Conservation (phyloP, 2,888 invertebrate species). For the Byasa hedistus region DNA sequence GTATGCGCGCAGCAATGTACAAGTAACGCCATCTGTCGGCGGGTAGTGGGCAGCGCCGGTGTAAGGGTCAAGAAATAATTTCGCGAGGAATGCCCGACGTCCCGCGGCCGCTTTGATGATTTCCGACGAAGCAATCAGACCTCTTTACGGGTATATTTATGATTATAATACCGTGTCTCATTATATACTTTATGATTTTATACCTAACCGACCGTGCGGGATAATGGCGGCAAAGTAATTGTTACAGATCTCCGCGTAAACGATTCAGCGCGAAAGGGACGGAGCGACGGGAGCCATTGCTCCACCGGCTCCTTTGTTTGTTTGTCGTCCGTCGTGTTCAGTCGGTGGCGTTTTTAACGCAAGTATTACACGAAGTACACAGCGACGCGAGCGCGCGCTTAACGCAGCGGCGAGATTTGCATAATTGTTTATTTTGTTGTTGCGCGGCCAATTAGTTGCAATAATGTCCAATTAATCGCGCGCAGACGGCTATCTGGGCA, state of each 20-base stretch:
- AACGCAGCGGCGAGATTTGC: slow-evolving; percentile 19
- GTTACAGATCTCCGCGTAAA: slow-evolving; percentile 59
- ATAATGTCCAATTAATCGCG: slow-evolving; percentile 13
- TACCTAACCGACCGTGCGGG: slow-evolving; percentile 63
- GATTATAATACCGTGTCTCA: slow-evolving; percentile 78
- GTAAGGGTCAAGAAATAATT: slow-evolving; percentile 70
- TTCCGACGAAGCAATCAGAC: slow-evolving; percentile 78
- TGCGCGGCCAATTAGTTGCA: slow-evolving; percentile 20
- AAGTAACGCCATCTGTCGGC: slow-evolving; percentile 73
- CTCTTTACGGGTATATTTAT: slow-evolving; percentile 78
- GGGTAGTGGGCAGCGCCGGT: slow-evolving; percentile 61
- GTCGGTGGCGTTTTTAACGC: slow-evolving; percentile 30
- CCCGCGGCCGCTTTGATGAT: slow-evolving; percentile 74
- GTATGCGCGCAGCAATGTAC: slow-evolving; percentile 66
- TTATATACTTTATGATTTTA: slow-evolving; percentile 78
- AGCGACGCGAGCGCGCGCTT: slow-evolving; percentile 10
- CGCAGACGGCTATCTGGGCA: slow-evolving; percentile 1
- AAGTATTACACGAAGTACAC: not conserved
- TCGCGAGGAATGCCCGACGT: slow-evolving; percentile 64
- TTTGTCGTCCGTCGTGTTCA: slow-evolving; percentile 27
- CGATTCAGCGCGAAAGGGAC: slow-evolving; percentile 45
- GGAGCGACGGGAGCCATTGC: slow-evolving; percentile 32
- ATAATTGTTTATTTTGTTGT: slow-evolving; percentile 24
- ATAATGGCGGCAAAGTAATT: slow-evolving; percentile 69
- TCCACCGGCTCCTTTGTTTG: slow-evolving; percentile 35